Base-by-base conservation (phyloP, 2,113 vertebrate species). In the Machaerirhynchus nigripectus region DNA sequence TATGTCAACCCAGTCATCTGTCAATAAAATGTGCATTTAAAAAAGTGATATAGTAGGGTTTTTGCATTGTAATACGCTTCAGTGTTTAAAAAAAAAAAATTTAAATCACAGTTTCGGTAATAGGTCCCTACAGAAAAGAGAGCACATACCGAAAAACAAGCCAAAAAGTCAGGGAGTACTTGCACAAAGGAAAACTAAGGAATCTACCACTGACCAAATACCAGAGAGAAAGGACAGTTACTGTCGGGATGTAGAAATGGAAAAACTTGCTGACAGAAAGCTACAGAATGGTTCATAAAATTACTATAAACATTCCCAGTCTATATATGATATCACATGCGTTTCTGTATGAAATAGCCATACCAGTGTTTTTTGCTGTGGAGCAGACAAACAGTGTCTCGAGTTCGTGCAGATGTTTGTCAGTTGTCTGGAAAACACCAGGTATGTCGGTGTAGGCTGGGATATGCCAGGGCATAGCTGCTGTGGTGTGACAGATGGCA, bases 401-500 rank as follows among this genome's bases (percentile, higher is more conserved):
- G 63, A 70, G 50, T 60, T 94, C 52, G 33, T 77, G 17, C 7
- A 13, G 21, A 4, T 76, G 40, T 87, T 74, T 49, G 75, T 40
- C 9, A 92, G 19, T 87, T 95, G 95, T 56, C 46, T 59, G 28
- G 92, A 97, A 89, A 94, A 97, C 15, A 98, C 80, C 84, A 97
- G 79, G 65, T 98, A 98, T 0, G 96, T 98, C 0, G 95, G 82
- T 0, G 95, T 98, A 24, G 98, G 94, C 42, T 47, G 90, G 2
- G 30, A 92, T 89, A 98, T 91, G 21, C 92, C 68, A 1, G 77
- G 57, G 76, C 96, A 97, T 0, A 60, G 75, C n/a, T 94, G 57
- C 28, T 96, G 94, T 44, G 97, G 93, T n/a, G n/a, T 95, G 82
- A 78, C 65, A 19, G 88, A 59, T 24, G 97, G 96, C 59, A 98